A percentile compares a stretch with the other conserved stretches of the same genome.
Evolutionary conservation across 2,113 vertebrate genomes (phyloP).

Genomic region (Pedetes capensis): DNA sequence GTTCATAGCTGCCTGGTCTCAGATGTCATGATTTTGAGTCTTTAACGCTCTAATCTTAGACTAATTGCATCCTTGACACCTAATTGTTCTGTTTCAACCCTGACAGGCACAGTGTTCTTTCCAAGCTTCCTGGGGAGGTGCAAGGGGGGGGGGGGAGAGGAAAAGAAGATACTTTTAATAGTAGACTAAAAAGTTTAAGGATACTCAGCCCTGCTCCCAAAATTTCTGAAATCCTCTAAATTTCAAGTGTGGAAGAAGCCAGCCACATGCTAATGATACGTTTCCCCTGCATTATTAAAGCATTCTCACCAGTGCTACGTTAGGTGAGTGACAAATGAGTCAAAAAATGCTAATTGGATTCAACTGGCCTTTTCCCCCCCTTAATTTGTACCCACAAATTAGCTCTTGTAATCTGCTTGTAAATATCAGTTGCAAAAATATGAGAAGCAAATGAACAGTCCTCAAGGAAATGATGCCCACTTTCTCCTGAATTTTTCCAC

Average conservation of each 20-base stretch:
- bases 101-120: conserved; percentile 65
- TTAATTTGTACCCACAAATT: conserved; percentile 54
- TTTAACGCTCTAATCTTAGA: conserved; percentile 58
- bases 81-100: conserved; percentile 45
- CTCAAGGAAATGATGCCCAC: conserved; percentile 5
- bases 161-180: conserved; percentile 56
- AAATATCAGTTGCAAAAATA: conserved; percentile 57
- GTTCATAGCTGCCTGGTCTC: conserved; percentile 55
- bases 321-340: conserved; percentile 54
- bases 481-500: conserved; percentile 10
- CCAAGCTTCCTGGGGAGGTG: conserved; percentile 54
- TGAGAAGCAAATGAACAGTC: conserved; percentile 58
- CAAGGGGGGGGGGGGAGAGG: conserved; percentile 53
- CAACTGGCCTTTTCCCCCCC: not conserved
- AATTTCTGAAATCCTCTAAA: conserved; percentile 32
- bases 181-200: conserved; percentile 47
- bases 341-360: conserved; percentile 59
- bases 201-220: conserved; percentile 1
- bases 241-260: conserved; percentile 23
- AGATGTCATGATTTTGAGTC: conserved; percentile 61
- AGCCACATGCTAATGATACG: not conserved
- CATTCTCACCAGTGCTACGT: not conserved
- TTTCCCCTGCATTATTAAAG: conserved; percentile 48
- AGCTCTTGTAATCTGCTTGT: conserved; percentile 37
- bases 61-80: conserved; percentile 73